Evolutionary conservation across 35 echinoderm and acorn worm genomes (phyloP), one percentile per base, ranked within the genome.

Genomic region (Apostichopus parvimensis): DNA sequence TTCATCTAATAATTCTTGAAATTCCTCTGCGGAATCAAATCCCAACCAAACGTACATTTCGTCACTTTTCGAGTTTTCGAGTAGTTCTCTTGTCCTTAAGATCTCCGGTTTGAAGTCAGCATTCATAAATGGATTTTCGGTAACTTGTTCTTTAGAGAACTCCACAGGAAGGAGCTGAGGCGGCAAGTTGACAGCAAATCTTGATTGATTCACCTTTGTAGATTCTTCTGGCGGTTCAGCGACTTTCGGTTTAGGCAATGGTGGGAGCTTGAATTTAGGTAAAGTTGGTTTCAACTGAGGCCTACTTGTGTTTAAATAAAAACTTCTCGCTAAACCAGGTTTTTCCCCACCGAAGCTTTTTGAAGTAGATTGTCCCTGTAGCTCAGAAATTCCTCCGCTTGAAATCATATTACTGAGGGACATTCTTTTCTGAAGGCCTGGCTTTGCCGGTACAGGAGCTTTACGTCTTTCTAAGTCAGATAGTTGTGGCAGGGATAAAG

Each of bases 221-320:
- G 76, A 70, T 57, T 90, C 64, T 3, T 91, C 83, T 52, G 52
- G 52, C 5, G 68, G 88, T 87, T 90, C 26, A 13, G 58, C 11
- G 8, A 83, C 15, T 60, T 65, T 91, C 25, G 57, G 73, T 94
- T 64, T 24, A 83, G 77, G 57, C 54, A 91, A 23, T 62, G 93
- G 77, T 83, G 93, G 57, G 22, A 91, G 65, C 71, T 73, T 53
- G 71, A 89, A 94, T 64, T 80, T 80, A 57, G 93, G 59, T 60
- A 84, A 77, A 21, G 76, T 17, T 45, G 85, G 85, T 59, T 87
- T 87, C 3, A 24, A 21, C n/a, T 82, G 79, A 59, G 83, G 75
- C n/a, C 86, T 82, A 89, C 95, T 96, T 24, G 95, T 96, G 65
- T 96, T 94, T 73, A 96, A 88, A 54, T 93, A 94, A 76, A 96